Percentiles rank a stretch among this genome's conserved stretches.
Evolutionary conservation across 1,140 invertebrate genomes (phyloP).

Genomic region (Drosophila pallidifrons): DNA sequence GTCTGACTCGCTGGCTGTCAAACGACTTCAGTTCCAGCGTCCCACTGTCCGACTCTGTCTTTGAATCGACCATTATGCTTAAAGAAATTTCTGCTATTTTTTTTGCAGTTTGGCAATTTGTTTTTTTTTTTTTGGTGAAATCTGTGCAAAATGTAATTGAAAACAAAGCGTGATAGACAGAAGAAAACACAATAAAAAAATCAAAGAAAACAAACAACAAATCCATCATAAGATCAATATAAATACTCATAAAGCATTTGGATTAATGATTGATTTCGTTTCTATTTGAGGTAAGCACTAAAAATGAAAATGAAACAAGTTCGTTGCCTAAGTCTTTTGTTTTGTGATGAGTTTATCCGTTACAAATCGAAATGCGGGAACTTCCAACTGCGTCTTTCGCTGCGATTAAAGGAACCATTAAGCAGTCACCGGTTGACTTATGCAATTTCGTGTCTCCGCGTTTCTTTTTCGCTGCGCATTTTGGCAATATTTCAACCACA

Average conservation of each 20-base stretch:
- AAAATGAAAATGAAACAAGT: conserved; percentile 33
- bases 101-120: conserved; percentile 46
- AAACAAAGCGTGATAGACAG: conserved; percentile 55
- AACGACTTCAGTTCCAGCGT: conserved; percentile 29
- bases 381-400: background rate
- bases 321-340: conserved; percentile 65
- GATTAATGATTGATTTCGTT: conserved; percentile 42
- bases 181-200: conserved; percentile 25
- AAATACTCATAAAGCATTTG: conserved; percentile 36
- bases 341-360: background rate
- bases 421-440: conserved; percentile 14
- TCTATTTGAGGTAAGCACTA: conserved; percentile 55
- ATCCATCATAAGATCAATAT: conserved; percentile 37
- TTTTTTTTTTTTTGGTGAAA: conserved; percentile 64
- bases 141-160: conserved; percentile 70
- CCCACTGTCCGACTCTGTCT: conserved; percentile 26
- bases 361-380: background rate
- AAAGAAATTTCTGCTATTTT: conserved; percentile 47
- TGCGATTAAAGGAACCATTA: conserved; percentile 11
- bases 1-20: conserved; percentile 17
- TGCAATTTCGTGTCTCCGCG: conserved; percentile 38
- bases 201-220: conserved; percentile 19
- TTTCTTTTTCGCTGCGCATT: conserved; percentile 22
- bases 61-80: conserved; percentile 32
- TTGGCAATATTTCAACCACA: conserved; percentile 33